Conservation (phyloP, 2,888 invertebrate genomes). For the Rutpela maculata region DNA sequence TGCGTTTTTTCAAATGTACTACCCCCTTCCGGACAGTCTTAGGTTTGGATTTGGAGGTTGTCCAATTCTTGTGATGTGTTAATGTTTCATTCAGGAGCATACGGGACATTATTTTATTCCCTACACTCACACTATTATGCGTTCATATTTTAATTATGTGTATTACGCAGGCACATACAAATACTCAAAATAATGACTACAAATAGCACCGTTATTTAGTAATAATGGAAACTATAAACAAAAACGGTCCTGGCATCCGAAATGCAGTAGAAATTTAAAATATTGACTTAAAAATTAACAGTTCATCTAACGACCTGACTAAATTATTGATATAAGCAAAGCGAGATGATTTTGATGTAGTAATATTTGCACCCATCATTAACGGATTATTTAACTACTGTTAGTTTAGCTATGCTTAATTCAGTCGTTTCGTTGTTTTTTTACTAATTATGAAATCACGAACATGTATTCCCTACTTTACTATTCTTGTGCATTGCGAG, state of each 20-base stretch:
- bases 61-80: too few species aligned
- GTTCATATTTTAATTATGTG: too few species aligned
- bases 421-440: conserved; percentile 29
- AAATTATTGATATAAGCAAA: background rate
- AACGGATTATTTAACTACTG: conserved; percentile 31
- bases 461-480: too few species aligned
- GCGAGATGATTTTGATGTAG: background rate
- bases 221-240: conserved; percentile 24
- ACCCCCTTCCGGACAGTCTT: too few species aligned
- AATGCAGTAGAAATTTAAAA: conserved; percentile 30
- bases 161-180: too few species aligned
- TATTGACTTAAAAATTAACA: conserved; percentile 28
- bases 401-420: conserved; percentile 36
- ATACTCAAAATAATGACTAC: background rate
- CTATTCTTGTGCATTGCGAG: too few species aligned
- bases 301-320: background rate
- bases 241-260: conserved; percentile 1
- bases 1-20: too few species aligned
- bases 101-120: too few species aligned
- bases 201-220: conserved; percentile 5
- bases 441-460: background rate
- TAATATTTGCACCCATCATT: conserved; percentile 35
- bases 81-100: too few species aligned
- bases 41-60: too few species aligned
- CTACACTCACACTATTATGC: too few species aligned